These are phyloP conservation scores for Caradrina clavipalpis DNA, from an alignment of 2,888 invertebrate species.

Conservation along the genomic window DNA sequence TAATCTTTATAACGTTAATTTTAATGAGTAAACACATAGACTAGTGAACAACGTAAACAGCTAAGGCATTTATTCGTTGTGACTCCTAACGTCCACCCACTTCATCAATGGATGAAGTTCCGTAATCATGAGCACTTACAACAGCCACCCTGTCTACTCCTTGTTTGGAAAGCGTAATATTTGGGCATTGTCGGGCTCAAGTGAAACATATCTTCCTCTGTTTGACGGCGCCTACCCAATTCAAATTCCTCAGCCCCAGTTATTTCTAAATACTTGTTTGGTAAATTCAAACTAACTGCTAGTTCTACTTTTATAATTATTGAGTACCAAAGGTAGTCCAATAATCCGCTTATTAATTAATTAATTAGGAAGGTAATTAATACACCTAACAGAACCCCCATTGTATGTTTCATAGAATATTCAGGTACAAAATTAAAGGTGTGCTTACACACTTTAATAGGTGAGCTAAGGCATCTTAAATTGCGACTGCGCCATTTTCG, in stretches of 20 bases:
- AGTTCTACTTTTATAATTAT: no score
- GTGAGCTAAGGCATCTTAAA: neutral
- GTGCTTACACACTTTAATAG: neutral
- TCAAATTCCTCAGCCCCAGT: neutral
- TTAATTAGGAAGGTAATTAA: neutral
- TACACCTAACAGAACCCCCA: neutral
- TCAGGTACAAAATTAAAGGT: neutral
- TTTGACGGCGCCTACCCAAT: neutral
- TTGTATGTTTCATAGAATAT: constrained; percentile 1
- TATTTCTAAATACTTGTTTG: no score
- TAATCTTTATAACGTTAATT: constrained; percentile 55
- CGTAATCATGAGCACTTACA: no score
- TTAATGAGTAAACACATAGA: constrained; percentile 37
- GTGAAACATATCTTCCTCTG: neutral
- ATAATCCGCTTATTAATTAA: no score
- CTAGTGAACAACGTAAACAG: constrained; percentile 29
- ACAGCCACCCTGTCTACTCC: neutral
- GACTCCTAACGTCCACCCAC: neutral
- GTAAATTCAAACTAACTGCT: no score
- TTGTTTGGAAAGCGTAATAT: neutral
- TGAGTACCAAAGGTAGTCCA: no score
- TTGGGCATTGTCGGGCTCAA: neutral
- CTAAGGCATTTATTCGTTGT: constrained; percentile 31
- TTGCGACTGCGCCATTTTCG: constrained; percentile 1
- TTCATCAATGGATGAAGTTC: neutral